A percentile compares a stretch with the other conserved stretches of the same genome.
Conservation (phyloP, 2,797 vertebrate genomes). For the Propithecus deckenii region DNA sequence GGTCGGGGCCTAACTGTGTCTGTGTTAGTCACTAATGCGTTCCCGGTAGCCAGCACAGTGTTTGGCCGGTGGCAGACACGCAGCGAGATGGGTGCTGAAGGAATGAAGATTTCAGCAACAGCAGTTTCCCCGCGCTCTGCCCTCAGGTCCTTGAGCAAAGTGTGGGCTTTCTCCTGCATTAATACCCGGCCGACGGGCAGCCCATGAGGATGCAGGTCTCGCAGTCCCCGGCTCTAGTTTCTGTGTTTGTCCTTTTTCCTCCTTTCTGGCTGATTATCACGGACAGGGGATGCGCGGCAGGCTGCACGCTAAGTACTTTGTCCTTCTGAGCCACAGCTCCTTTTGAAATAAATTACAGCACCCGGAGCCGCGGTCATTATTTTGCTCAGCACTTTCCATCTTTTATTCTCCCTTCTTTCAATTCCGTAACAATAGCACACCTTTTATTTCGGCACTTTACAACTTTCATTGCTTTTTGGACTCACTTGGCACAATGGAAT, state of each 20-base stretch:
- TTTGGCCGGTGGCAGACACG: neutral
- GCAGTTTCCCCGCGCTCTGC: neutral
- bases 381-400: neutral
- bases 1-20: neutral
- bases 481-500: neutral
- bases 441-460: neutral
- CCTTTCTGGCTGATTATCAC: neutral
- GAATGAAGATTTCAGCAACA: neutral
- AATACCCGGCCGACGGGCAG: neutral
- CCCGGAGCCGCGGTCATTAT: neutral
- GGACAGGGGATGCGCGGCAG: neutral
- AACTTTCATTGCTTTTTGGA: neutral
- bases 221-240: neutral
- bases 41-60: neutral
- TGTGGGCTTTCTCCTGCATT: neutral
- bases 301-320: neutral
- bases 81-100: neutral
- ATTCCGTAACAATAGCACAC: neutral
- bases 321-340: neutral
- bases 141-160: neutral
- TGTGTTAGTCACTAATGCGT: neutral
- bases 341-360: neutral
- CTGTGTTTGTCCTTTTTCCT: neutral
- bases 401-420: conserved; percentile 11
- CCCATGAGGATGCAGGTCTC: neutral